These are phyloP conservation scores for Esperia sulphurella DNA, from an alignment of 2,888 invertebrate genomes.

Conservation along the genomic window DNA sequence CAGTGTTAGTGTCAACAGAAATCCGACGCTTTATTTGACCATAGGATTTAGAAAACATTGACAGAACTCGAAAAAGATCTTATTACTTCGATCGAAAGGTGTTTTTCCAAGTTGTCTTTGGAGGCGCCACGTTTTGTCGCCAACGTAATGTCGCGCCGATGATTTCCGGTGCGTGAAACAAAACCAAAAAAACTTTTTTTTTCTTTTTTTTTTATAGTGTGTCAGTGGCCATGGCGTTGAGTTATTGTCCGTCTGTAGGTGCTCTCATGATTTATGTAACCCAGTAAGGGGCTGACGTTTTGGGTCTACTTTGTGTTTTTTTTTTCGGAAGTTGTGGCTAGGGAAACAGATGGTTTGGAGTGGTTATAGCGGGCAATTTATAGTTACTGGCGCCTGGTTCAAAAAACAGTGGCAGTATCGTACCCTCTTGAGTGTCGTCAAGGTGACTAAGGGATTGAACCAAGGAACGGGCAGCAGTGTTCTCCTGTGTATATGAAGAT, in stretches of 20 bases:
- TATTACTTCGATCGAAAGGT: background rate
- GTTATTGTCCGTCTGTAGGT: constrained; percentile 42
- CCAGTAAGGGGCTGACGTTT: constrained; percentile 27
- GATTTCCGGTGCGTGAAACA: constrained; percentile 59
- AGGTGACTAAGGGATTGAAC: too few species aligned
- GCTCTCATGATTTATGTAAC: constrained; percentile 59
- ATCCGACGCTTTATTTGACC: constrained; percentile 18
- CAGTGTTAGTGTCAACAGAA: constrained; percentile 26
- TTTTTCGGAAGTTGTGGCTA: constrained; percentile 13
- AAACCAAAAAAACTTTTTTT: constrained; percentile 27
- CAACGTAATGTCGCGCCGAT: constrained; percentile 59
- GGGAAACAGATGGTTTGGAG: constrained; percentile 3
- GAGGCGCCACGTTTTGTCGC: constrained; percentile 71
- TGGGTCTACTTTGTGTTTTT: constrained; percentile 6
- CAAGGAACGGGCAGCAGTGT: too few species aligned
- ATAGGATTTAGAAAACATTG: constrained; percentile 10
- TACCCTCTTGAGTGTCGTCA: too few species aligned
- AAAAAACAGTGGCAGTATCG: background rate
- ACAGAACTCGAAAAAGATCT: constrained; percentile 4
- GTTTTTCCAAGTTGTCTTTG: constrained; percentile 14
- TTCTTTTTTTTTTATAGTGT: constrained; percentile 35
- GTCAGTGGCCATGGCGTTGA: constrained; percentile 56
- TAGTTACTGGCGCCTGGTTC: constrained; percentile 6
- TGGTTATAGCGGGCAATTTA: background rate
- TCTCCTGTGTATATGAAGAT: too few species aligned